Conservation (phyloP, 2,888 invertebrate species). For the Drosophila limbata region DNA sequence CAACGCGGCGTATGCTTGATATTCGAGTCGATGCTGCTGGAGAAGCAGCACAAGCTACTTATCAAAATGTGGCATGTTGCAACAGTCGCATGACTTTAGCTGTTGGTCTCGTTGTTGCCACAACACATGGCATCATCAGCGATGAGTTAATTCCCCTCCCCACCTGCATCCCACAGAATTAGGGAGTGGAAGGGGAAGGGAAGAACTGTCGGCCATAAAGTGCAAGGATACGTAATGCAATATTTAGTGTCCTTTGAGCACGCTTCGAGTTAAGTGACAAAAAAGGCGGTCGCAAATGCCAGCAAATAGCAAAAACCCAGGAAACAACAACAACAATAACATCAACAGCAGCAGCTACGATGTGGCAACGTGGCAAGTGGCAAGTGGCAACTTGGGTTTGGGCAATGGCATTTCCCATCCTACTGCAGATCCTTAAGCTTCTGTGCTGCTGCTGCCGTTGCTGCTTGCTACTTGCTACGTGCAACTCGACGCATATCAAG, state of each 20-base stretch:
- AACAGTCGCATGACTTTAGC: constrained; percentile 7
- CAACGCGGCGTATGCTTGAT: constrained; percentile 55
- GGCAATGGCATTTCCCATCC: constrained; percentile 35
- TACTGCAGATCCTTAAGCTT: constrained; percentile 55
- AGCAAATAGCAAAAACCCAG: constrained; percentile 15
- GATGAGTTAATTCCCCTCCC: constrained; percentile 42
- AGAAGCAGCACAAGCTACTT: constrained; percentile 34
- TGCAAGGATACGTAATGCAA: constrained; percentile 79
- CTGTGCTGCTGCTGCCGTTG: constrained; percentile 13
- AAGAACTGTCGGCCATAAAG: constrained; percentile 64
- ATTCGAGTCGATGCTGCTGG: constrained; percentile 25
- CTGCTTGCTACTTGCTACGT: constrained; percentile 49
- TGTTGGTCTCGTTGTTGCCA: constrained; percentile 16
- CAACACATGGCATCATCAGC: constrained; percentile 36
- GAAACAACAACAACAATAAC: constrained; percentile 6
- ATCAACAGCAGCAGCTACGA: constrained; percentile 1
- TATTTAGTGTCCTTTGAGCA: constrained; percentile 79
- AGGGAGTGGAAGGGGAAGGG: neutral
- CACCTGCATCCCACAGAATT: neutral
- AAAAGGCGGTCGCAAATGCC: constrained; percentile 40
- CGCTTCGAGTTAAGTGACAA: constrained; percentile 74
- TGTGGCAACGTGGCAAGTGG: constrained; percentile 17
- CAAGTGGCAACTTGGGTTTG: constrained; percentile 15
- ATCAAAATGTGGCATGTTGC: constrained; percentile 41
- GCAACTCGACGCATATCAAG: constrained; percentile 74